Evolutionary conservation across 2,113 vertebrate genomes (phyloP), one percentile per base, ranked within the genome.

Genomic region (Etheostoma cragini): DNA sequence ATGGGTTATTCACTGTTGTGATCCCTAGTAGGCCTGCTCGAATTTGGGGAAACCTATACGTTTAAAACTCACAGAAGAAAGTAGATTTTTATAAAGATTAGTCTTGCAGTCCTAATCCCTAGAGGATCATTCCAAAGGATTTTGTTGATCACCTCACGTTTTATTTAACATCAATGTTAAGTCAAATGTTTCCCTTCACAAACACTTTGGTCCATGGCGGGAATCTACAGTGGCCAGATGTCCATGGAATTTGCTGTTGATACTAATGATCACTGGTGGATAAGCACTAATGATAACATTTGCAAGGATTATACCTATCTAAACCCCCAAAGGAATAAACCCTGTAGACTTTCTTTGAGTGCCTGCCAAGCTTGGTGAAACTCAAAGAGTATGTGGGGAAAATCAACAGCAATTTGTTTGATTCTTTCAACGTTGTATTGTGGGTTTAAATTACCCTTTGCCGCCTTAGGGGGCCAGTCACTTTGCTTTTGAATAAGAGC

Each of bases 1-100:
- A 82, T 42, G 65, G 57, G 52, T 35, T 68, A 81, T 56, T 22
- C 52, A 42, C 66, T 24, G 22, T 11, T 6, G 33, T 6, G 10
- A 33, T 71, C 50, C 45, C 47, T 7, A 10, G 13, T 30, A 30
- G 30, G 30, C 30, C 30, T 30, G 26, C 26, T 2, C 26, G 26
- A 26, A 26, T 26, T 26, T 26, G 26, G 26, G 26, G 26, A 26
- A 26, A 26, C 26, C 3, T 3, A 26, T 26, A 26, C 26, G 26
- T 26, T 26, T 26, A 26, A 26, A 26, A 26, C 26, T 26, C 26
- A 26, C 26, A 26, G 26, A 26, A 26, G 26, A 26, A 26, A 26
- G 26, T 26, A 26, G 26, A 26, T 26, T 26, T 26, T 26, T 26
- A 26, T 26, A 26, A 26, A 1, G 26, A 26, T 26, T 26, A 26